Percentiles rank a stretch among this genome's conserved stretches.
Conservation (phyloP, 2,888 invertebrate species). For the Papilio elwesi region DNA sequence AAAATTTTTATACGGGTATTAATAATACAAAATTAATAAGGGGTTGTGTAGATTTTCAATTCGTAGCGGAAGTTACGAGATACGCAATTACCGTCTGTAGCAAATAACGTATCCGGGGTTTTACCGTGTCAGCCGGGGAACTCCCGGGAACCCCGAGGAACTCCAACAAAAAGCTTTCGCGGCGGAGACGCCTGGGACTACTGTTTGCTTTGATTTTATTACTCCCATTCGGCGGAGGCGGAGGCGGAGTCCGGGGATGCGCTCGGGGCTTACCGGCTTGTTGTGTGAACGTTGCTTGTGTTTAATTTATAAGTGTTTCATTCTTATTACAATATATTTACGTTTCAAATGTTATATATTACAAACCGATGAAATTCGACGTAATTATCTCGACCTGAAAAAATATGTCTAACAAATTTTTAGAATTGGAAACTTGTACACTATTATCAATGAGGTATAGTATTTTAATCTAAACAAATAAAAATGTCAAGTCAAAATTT, state of each 20-base stretch:
- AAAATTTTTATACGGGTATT: not conserved
- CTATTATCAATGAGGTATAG: too few species aligned
- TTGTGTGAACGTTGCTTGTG: conserved; percentile 33
- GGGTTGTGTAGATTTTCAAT: conserved; percentile 21
- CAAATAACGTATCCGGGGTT: conserved; percentile 49
- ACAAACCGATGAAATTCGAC: not conserved
- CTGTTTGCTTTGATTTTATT: conserved; percentile 54
- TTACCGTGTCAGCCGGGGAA: conserved; percentile 33
- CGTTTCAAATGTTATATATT: too few species aligned
- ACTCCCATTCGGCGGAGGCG: conserved; percentile 49
- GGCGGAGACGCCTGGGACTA: conserved; percentile 51
- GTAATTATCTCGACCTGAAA: not conserved
- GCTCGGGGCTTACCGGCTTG: conserved; percentile 13
- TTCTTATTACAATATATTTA: too few species aligned
- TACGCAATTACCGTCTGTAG: conserved; percentile 41
- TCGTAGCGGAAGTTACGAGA: conserved; percentile 10
- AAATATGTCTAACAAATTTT: too few species aligned
- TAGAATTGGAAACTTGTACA: too few species aligned
- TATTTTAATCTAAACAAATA: too few species aligned
- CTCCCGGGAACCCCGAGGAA: not conserved
- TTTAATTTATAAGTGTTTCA: conserved; percentile 18
- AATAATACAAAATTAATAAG: conserved; percentile 17
- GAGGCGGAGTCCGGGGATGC: conserved; percentile 23
- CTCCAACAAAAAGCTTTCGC: conserved; percentile 46
- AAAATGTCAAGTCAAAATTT: not conserved